Conservation (phyloP, 2,888 invertebrate species). For the Acrobasis consociella region DNA sequence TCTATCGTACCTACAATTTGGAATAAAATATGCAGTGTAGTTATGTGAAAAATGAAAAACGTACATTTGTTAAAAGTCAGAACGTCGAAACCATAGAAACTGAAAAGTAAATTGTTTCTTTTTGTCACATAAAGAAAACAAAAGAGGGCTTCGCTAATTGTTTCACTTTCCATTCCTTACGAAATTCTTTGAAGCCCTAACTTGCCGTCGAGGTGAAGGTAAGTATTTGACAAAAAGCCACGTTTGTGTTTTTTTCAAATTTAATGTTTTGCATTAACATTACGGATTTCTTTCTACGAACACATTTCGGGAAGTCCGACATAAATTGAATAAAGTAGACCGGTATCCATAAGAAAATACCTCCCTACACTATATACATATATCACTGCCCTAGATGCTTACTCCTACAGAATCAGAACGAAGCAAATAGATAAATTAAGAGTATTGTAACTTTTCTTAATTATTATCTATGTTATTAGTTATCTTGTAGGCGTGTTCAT, state of each 20-base stretch:
- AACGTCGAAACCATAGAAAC: background rate
- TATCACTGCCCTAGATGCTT: background rate
- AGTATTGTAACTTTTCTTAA: background rate
- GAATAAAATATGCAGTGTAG: constrained; percentile 4
- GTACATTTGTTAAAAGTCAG: background rate
- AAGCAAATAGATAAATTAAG: background rate
- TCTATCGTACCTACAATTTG: background rate
- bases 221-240: background rate
- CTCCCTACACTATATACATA: too few species aligned
- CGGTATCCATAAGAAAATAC: too few species aligned
- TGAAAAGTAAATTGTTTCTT: background rate
- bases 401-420: background rate
- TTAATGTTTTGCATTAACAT: background rate
- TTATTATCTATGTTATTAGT: background rate
- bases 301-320: background rate
- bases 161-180: constrained; percentile 4
- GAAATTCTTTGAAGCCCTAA: constrained; percentile 13
- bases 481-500: constrained; percentile 4
- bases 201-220: background rate
- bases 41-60: background rate
- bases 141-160: constrained; percentile 6
- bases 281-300: background rate
- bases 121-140: constrained; percentile 8
- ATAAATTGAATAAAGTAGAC: background rate
- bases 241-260: background rate